Base-by-base conservation (phyloP, 2,888 invertebrate genomes). In the Hofmannophila pseudospretella region DNA sequence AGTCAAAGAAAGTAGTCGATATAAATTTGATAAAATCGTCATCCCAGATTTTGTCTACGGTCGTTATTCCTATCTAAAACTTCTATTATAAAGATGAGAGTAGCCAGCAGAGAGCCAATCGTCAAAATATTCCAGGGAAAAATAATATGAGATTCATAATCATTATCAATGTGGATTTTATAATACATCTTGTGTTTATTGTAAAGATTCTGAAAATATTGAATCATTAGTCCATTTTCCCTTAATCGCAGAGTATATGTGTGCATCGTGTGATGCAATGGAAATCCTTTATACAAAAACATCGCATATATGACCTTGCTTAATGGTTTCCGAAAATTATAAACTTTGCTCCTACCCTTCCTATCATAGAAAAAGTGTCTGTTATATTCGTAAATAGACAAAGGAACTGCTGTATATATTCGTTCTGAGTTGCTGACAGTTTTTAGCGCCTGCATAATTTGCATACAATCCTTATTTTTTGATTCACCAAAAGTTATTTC, bases 231-330 rank as follows among this genome's bases (percentile, higher is more conserved):
- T 4, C 79, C 79, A 9, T 49, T 61, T 34, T 78, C 76, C 25
- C 62, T 51, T 5, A 79, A 32, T 2, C 53, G 44, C 0, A 77
- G 41, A 1, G 59, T 44, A 2, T 51, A 42, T 1, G 22, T 4
- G 10, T 64, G 47, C 3, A 77, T 33, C 7, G 44, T 48, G 0
- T 58, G 36, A 0, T 40, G 4, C 22, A 67, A 39, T 1, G 77
- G 78, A 38, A 79, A 79, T 0, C 78, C 80, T 44, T 77, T 78
- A 32, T 70, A 65, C 3, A 71, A 46, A 25, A 62, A 79, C 9
- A 70, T 64, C 1, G 62, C 60, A 31, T 69, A 75, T 2, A 74
- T 54, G 1, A 68, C 36, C 34, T 69, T 70, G 3, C 53, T 51
- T 4, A 61, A 45, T 0, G 72, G 69, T 4, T 48, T 44, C 0